Evolutionary conservation across 2,888 invertebrate genomes (phyloP), one percentile per base, ranked within the genome.

Genomic region (Lithosia quadra): DNA sequence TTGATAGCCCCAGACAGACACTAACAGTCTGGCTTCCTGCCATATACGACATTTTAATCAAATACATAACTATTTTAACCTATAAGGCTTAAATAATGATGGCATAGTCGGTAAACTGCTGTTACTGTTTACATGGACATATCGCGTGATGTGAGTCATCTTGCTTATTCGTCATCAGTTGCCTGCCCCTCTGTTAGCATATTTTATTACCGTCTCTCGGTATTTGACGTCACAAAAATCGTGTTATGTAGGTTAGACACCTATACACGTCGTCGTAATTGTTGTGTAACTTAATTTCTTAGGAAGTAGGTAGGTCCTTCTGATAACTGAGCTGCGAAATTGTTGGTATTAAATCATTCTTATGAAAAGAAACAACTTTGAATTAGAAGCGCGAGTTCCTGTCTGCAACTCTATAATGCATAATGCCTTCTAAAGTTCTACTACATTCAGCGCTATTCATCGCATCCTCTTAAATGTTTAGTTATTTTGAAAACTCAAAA

Each of bases 151-250:
- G 10, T 58, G 64, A 65, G 39, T 65, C 57, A 64, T 39, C 28
- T 21, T 5, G 10, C 21, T 63, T 28, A 28, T 63, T 22, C 55
- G 63, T 63, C 55, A 56, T 56, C 34, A 36, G 22, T 63, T 10
- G 13, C 10, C 18, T 10, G 13, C 10, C 18, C 21, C 34, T 24
- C 39, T 39, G 24, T 57, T 57, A 57, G 39, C 39, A 39, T n/a
- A 13, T 15, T 24, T 64, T 24, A 53, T 36, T 34, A 64, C 39
- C 39, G 24, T 34, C 36, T 66, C 60, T 53, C 2, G 9, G 60
- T 60, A 28, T 13, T 59, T 60, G 24, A 60, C 66, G 66, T 66
- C 66, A 66, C 1, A 36, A 60, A 43, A 56, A 24, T 57, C 57
- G 28, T 11, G 28, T 11, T 57, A 58, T 57, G 15, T 43, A 34